Percentiles rank a stretch among this genome's conserved stretches.
Evolutionary conservation across 2,888 invertebrate genomes (phyloP).

Genomic region (Catocala nupta): DNA sequence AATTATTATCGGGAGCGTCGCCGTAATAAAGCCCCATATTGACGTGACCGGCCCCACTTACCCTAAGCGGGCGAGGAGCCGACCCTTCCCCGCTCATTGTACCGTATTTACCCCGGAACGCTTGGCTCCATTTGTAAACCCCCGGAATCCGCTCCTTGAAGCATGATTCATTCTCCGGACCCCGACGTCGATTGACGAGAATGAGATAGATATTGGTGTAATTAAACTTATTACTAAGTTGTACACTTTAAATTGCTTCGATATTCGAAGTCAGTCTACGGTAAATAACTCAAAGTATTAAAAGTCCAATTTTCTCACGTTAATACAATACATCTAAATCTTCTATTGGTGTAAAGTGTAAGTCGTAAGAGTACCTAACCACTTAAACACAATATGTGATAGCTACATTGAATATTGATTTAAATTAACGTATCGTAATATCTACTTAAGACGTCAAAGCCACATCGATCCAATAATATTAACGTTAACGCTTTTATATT

Average conservation of each 20-base stretch:
- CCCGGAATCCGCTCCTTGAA: conserved; percentile 85
- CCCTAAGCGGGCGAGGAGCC: conserved; percentile 78
- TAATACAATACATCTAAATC: no score
- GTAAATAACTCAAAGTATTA: no score
- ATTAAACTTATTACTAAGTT: conserved; percentile 51
- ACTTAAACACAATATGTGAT: conserved; percentile 2
- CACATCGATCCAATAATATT: conserved; percentile 67
- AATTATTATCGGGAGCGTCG: conserved; percentile 79
- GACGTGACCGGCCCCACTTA: conserved; percentile 85
- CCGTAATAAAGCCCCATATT: conserved; percentile 84
- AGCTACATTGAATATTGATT: conserved; percentile 1
- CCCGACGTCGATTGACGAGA: conserved; percentile 76
- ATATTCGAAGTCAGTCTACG: no score
- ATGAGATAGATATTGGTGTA: conserved; percentile 68
- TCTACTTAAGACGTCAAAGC: conserved; percentile 27
- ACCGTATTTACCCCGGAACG: conserved; percentile 84
- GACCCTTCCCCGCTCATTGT: conserved; percentile 85
- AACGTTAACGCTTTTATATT: conserved; percentile 73
- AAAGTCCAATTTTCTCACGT: no score
- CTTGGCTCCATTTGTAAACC: conserved; percentile 84
- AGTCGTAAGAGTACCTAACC: no score
- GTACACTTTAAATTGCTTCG: no score
- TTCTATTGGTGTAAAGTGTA: no score
- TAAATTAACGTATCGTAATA: conserved; percentile 12
- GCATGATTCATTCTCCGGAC: conserved; percentile 84